Evolutionary conservation across 2,888 invertebrate species (phyloP).

Genomic region (Tachina lurida): DNA sequence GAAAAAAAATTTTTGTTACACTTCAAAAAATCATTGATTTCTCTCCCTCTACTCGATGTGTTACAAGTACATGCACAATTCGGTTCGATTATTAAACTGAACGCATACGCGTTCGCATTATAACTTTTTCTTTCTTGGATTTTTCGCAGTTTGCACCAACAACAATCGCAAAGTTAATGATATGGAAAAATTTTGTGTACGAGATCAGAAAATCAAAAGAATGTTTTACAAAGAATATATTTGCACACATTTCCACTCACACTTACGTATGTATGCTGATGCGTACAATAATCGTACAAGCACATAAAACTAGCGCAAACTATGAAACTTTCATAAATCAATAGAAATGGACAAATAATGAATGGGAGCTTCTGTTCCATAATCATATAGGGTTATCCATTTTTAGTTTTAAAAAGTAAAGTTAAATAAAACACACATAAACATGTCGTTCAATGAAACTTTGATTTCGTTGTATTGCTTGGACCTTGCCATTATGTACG

Average conservation of each 20-base stretch:
- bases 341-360: neutral
- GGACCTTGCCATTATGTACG: too few species aligned
- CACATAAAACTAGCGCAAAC: neutral
- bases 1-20: conserved; percentile 52
- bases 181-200: conserved; percentile 63
- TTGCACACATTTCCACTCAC: neutral
- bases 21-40: conserved; percentile 64
- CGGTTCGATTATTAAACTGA: conserved; percentile 38
- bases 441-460: too few species aligned
- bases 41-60: conserved; percentile 45
- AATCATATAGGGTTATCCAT: neutral
- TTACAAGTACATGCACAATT: conserved; percentile 6
- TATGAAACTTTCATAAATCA: neutral
- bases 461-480: too few species aligned
- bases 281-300: neutral
- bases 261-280: neutral
- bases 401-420: too few species aligned
- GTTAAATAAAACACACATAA: too few species aligned
- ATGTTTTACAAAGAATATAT: conserved; percentile 15
- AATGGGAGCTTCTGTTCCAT: neutral
- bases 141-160: neutral
- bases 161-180: conserved; percentile 56
- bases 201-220: conserved; percentile 40
- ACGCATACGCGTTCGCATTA: conserved; percentile 11
- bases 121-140: neutral